Evolutionary conservation across 2,888 invertebrate species (phyloP), one percentile per base, ranked within the genome.

Genomic region (Agrochola lychnidis): DNA sequence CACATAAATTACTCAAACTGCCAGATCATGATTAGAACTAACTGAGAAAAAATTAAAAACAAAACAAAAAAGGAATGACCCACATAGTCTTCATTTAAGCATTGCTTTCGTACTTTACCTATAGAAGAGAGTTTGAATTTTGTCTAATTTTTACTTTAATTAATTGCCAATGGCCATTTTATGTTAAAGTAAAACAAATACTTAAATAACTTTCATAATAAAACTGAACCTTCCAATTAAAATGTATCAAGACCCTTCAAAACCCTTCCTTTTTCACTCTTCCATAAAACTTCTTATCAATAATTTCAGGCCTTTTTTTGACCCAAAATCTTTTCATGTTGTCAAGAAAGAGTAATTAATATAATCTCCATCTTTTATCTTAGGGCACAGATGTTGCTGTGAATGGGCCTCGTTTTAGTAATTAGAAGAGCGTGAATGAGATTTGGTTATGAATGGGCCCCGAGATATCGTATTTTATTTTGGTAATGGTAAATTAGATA

Each of bases 311-410:
- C 4, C 30, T 79, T 84, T 73, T 73, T 85, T 79, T 61, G 1
- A 48, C 36, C 45, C 51, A 19, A 69, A 76, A 78, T 76, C 83
- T 85, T 82, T 87, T 88, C 76, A 85, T 59, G 67, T 69, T 82
- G 79, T 84, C 87, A 79, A 81, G 73, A 71, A 74, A 76, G 81
- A 72, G 73, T 88, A 81, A 88, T 88, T 88, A 87, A 88, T 88
- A 79, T 82, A 82, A 88, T 87, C 86, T 83, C 19, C 64, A 64
- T 73, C 79, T 79, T 88, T 86, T 86, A 88, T 88, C 83, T 78
- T 48, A 57, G 64, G 72, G 73, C 67, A 81, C 79, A 82, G 78
- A 81, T 70, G 77, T 61, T 56, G 78, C 66, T 70, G 70, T 87
- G 86, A 88, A 88, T 84, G 67, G 42, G 71, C 73, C 75, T 81